Evolutionary conservation across 2,797 vertebrate species (phyloP), one percentile per base, ranked within the genome.

Genomic region (Hafferia zeledoni): DNA sequence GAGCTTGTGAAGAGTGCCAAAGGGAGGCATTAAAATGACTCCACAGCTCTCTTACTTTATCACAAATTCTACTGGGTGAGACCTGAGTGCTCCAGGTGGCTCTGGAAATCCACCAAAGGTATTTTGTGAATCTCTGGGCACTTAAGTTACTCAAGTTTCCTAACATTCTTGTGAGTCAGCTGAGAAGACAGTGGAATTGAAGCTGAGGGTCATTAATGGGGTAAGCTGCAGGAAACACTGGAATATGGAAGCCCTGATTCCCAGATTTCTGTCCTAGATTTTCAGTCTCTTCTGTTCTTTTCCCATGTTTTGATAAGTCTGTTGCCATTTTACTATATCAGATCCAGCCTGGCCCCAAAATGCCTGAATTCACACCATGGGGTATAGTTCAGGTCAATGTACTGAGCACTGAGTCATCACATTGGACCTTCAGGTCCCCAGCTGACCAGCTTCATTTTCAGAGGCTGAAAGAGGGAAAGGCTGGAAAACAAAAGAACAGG

Each of bases 271-370:
- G 30, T 31, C 25, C 67, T 57, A 35, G 20, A 33, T 72, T 65
- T 59, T 52, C 11, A 30, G 33, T 50, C 19, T 71, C 5, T 14
- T 76, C 49, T 79, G 3, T 55, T 87, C 41, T 64, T 83, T 83
- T 39, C 27, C 10, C 8, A 13, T 1, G 0, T 56, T 37, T 75
- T 5, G 0, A 14, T 39, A 55, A 69, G 30, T 39, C 37, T 70
- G 27, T 17, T 91, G 46, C 17, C 17, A 4, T 72, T 83, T 85
- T 47, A 67, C 27, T 11, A 0, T 17, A 17, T 28, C n/a, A 24
- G 27, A 64, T 31, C 22, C 64, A 64, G 5, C 17, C 17, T 74
- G 56, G 5, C 17, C 23, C 5, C n/a, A 31, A 68, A 69, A 41
- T 57, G 31, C 7, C 23, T 60, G 30, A 46, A 20, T 70, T 87